Percentiles rank a stretch among this genome's conserved stretches.
These are phyloP conservation scores for Aradophagus sp. DNA, from an alignment of 1,140 invertebrate species.

Conservation along the genomic window DNA sequence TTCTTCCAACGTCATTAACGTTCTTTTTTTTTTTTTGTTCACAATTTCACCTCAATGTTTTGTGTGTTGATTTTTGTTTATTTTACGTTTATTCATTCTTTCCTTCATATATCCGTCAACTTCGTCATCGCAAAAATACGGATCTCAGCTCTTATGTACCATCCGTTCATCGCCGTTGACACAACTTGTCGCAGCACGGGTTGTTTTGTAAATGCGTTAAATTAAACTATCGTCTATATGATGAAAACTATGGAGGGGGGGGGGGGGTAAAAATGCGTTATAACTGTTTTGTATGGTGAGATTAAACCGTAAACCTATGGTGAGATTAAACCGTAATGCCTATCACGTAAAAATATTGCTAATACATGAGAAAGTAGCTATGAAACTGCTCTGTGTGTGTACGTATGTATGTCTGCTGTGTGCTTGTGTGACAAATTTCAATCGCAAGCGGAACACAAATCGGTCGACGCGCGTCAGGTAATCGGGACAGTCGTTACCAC, in stretches of 20 bases:
- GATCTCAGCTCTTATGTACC: constrained; percentile 37
- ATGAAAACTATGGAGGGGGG: constrained; percentile 63
- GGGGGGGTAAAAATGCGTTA: constrained; percentile 60
- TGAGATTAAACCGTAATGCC: constrained; percentile 65
- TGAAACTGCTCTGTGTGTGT: constrained; percentile 39
- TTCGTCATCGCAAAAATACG: constrained; percentile 47
- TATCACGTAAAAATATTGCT: constrained; percentile 69
- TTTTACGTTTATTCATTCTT: no score
- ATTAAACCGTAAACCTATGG: constrained; percentile 63
- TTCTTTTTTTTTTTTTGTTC: no score
- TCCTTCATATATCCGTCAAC: not conserved
- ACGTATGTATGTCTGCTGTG: constrained; percentile 52
- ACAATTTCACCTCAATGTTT: no score
- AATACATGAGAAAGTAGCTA: constrained; percentile 62
- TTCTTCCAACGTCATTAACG: no score
- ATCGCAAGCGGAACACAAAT: constrained; percentile 40
- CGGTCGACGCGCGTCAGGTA: constrained; percentile 44
- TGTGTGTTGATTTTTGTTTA: not conserved
- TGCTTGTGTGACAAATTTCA: constrained; percentile 42
- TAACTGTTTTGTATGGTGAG: constrained; percentile 61
- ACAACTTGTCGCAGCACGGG: constrained; percentile 53
- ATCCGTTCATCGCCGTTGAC: constrained; percentile 51
- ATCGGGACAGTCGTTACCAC: constrained; percentile 46
- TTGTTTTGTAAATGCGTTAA: constrained; percentile 50
- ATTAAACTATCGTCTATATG: constrained; percentile 58